A percentile compares a stretch with the other conserved stretches of the same genome.
Conservation (phyloP, 2,888 invertebrate species). For the Ametastegia equiseti region DNA sequence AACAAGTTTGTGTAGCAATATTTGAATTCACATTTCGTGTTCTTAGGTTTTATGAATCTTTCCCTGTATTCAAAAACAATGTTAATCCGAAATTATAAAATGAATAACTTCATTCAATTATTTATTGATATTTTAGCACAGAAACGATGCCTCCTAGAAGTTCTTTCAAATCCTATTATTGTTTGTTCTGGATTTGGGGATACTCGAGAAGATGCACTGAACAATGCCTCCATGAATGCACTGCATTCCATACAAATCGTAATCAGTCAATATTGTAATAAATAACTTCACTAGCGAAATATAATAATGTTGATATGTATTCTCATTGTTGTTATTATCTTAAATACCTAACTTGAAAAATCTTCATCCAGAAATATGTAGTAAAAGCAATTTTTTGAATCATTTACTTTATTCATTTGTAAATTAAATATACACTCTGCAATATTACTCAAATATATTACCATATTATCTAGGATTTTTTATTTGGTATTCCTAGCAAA, state of each 20-base stretch:
- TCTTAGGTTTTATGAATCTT: background rate
- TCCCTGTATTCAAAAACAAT: background rate
- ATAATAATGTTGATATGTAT: background rate
- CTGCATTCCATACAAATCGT: background rate
- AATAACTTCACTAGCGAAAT: background rate
- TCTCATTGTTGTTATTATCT: background rate
- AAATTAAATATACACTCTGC: slow-evolving; percentile 10
- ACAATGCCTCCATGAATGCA: background rate
- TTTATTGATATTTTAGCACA: background rate
- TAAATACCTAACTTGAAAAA: background rate
- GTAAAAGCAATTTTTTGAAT: background rate
- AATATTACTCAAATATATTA: background rate
- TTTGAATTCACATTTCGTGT: background rate
- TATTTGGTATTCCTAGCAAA: background rate
- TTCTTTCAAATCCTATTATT: background rate
- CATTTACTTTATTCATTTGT: slow-evolving; percentile 14
- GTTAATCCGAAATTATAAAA: background rate
- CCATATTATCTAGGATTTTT: background rate
- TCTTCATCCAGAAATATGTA: background rate
- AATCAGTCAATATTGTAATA: background rate
- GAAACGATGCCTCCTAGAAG: background rate
- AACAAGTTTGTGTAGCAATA: background rate
- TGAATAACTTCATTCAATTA: background rate
- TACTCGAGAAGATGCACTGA: background rate
- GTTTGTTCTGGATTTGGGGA: background rate